Evolutionary conservation across 35 echinoderm and acorn worm species (phyloP).

Genomic region (Diadema setosum): DNA sequence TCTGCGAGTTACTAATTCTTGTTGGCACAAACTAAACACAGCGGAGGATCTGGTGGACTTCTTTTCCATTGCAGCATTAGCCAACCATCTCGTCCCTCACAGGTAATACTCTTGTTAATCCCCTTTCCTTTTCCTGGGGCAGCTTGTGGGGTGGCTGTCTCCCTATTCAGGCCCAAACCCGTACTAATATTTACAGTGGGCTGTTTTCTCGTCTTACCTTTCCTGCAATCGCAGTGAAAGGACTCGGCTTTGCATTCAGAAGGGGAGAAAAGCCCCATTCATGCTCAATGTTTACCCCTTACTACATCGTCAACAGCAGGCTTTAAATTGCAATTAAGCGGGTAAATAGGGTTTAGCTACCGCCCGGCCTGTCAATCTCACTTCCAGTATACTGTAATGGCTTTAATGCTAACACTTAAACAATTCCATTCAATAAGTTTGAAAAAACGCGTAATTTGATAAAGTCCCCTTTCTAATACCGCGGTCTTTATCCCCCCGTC

Average conservation of each 20-base stretch:
- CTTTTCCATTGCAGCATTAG: background rate
- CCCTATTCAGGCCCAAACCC: background rate
- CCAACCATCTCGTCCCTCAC: background rate
- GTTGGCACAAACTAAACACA: slow-evolving; percentile 8
- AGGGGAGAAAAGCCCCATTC: slow-evolving; percentile 11
- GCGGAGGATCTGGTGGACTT: background rate
- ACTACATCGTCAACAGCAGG: background rate
- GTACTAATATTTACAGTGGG: slow-evolving; percentile 32
- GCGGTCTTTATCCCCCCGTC: background rate
- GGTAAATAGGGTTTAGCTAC: slow-evolving; percentile 27
- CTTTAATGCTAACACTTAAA: background rate
- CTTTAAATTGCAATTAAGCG: slow-evolving; percentile 33
- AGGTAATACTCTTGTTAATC: slow-evolving; percentile 32
- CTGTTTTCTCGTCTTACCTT: slow-evolving; percentile 19
- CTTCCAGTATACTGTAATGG: background rate
- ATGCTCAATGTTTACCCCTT: slow-evolving; percentile 4
- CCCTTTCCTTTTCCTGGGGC: background rate
- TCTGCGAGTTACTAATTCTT: background rate
- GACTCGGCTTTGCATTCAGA: slow-evolving; percentile 1
- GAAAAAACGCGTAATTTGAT: background rate
- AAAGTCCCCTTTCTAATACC: background rate
- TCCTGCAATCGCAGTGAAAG: background rate
- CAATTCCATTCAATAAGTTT: background rate
- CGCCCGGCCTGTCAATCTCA: background rate
- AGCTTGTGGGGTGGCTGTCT: slow-evolving; percentile 4